phyloP scores from a whole-genome alignment of 2,888 invertebrate species.

The Synergus laeviventris region DNA sequence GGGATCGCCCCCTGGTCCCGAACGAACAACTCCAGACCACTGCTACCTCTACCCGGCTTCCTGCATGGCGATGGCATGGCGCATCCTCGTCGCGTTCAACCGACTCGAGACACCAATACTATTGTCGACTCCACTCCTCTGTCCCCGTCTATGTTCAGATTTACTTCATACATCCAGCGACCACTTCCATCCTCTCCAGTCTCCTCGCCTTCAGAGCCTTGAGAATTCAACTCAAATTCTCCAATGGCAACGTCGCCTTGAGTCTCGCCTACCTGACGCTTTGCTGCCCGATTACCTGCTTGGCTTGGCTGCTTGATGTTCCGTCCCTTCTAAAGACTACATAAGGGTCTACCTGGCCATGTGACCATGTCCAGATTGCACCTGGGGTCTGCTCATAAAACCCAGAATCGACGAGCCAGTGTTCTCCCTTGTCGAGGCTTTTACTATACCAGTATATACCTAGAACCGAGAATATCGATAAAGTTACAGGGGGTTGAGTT shows the following conservation, averaged over 20 bases:
- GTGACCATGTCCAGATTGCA: conserved; percentile 26
- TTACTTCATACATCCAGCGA: background rate
- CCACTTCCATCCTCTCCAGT: conserved; percentile 19
- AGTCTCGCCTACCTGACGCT: conserved; percentile 32
- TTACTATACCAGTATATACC: background rate
- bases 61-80: conserved; percentile 44
- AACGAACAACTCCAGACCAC: conserved; percentile 39
- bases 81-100: conserved; percentile 50
- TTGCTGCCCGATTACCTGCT: conserved; percentile 30
- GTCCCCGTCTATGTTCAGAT: conserved; percentile 39
- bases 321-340: background rate
- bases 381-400: conserved; percentile 35
- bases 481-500: conserved; percentile 22
- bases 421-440: conserved; percentile 13
- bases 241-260: conserved; percentile 29
- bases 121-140: conserved; percentile 38
- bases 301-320: background rate
- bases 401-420: conserved; percentile 27
- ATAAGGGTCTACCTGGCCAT: conserved; percentile 28
- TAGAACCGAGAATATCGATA: conserved; percentile 27
- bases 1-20: conserved; percentile 49
- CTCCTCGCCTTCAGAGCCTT: conserved; percentile 8
- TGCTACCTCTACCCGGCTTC: conserved; percentile 40
- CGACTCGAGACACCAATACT: conserved; percentile 39
- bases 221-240: conserved; percentile 16